Percentiles rank a stretch among this genome's conserved stretches.
Conservation (phyloP, 1,140 invertebrate species). For the Monomorium pharaonis region DNA sequence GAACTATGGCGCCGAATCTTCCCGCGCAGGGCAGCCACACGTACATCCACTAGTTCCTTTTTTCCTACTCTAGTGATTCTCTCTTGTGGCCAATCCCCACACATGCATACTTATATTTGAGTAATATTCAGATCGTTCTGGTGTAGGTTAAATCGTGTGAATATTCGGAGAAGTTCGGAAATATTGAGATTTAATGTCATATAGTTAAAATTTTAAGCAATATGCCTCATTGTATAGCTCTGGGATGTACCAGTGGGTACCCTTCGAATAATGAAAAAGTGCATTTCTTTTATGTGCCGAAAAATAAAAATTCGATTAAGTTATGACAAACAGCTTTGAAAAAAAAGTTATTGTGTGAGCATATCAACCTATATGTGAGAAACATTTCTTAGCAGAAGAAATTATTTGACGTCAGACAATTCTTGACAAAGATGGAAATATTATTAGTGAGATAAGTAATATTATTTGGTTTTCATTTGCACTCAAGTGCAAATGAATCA, state of each 20-base stretch:
- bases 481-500: too few species aligned
- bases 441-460: not conserved
- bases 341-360: not conserved
- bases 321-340: not conserved
- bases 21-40: too few species aligned
- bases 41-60: too few species aligned
- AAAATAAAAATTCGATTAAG: not conserved
- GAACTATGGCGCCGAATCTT: too few species aligned
- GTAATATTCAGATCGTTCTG: too few species aligned
- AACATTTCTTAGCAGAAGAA: not conserved
- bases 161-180: too few species aligned
- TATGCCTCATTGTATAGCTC: not conserved
- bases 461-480: too few species aligned
- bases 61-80: too few species aligned
- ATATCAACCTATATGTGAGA: not conserved
- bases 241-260: not conserved
- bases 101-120: too few species aligned
- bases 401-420: not conserved
- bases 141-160: too few species aligned
- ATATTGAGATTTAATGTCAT: too few species aligned
- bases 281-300: not conserved
- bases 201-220: not conserved
- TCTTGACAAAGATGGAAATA: not conserved
- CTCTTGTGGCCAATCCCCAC: too few species aligned
- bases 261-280: not conserved